Base-by-base conservation (phyloP, 2,888 invertebrate species). In the Deladenus siricidicola region DNA sequence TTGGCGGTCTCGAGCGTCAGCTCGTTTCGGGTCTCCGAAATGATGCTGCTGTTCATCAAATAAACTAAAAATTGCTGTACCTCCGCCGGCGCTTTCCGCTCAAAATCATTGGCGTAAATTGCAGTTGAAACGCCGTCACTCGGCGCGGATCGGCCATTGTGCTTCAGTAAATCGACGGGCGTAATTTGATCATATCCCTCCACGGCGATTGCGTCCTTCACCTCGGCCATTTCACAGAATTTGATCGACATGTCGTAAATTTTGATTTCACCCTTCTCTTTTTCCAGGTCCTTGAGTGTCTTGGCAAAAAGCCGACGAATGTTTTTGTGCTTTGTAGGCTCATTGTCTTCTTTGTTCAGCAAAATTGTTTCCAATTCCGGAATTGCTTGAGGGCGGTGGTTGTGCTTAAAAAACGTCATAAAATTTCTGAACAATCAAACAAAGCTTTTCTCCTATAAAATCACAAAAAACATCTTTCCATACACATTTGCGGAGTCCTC, bases 321-420 rank as follows among this genome's bases (percentile, higher is more conserved):
- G n/a, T 58, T 58, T 24, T 58, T 58, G 24, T 58, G 58, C 30
- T 29, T 58, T 21, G 49, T 49, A 14, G 14, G 26, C 21, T 24
- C 6, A 24, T 51, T 28, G 24, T 28, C 23, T 4, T 50, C 30
- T 4, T 34, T 34, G 4, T 49, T 43, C 4, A 58, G 23, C 28
- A 51, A 43, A 26, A 44, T 21, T 6, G 50, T 21, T 24, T 58
- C 49, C 51, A 58, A 19, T 23, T 58, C 58, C n/a, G 50, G 50
- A 24, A 58, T 51, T 19, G 49, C 26, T 26, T 49, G 49, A 2
- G 52, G 51, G 19, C 58, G 51, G 43, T 58, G 42, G 19, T 58
- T 58, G 43, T 51, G 58, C 58, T 58, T 26, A 50, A 58, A 56
- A 17, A 6, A 19, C 23, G 30, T n/a, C n/a, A n/a, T n/a, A n/a